A percentile compares a stretch with the other conserved stretches of the same genome.
Conservation (phyloP, 2,113 vertebrate species). For the Lophotis ruficrista region DNA sequence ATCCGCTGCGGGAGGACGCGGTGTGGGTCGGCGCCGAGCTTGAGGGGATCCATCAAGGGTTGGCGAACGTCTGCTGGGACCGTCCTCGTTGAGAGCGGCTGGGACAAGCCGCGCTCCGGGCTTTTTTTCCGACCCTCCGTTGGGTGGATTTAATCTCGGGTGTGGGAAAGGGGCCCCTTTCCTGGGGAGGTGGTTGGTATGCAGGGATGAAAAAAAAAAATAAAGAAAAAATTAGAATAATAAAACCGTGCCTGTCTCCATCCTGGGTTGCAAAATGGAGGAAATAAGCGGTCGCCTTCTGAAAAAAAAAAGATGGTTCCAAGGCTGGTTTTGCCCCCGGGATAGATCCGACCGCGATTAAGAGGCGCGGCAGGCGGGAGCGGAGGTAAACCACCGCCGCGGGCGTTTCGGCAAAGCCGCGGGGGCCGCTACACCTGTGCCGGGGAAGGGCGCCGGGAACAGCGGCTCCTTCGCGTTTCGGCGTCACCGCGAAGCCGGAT, state of each 20-base stretch:
- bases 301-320: neutral
- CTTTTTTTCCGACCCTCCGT: neutral
- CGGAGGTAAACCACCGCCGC: neutral
- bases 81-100: neutral
- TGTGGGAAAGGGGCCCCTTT: slow-evolving; percentile 59
- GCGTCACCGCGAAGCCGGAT: neutral
- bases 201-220: neutral
- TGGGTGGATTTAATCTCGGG: slow-evolving; percentile 32
- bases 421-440: rapidly evolving
- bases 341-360: neutral
- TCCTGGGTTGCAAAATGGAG: neutral
- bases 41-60: neutral
- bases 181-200: slow-evolving; percentile 56
- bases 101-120: neutral
- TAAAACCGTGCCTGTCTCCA: neutral
- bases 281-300: neutral
- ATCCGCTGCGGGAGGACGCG: rapidly evolving
- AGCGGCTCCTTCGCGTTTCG: neutral
- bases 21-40: neutral
- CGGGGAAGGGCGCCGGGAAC: neutral
- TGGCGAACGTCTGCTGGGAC: neutral
- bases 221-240: neutral
- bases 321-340: neutral
- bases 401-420: neutral
- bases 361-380: neutral